Evolutionary conservation across 2,113 vertebrate species (phyloP).

Genomic region (Oenanthe oenanthe): DNA sequence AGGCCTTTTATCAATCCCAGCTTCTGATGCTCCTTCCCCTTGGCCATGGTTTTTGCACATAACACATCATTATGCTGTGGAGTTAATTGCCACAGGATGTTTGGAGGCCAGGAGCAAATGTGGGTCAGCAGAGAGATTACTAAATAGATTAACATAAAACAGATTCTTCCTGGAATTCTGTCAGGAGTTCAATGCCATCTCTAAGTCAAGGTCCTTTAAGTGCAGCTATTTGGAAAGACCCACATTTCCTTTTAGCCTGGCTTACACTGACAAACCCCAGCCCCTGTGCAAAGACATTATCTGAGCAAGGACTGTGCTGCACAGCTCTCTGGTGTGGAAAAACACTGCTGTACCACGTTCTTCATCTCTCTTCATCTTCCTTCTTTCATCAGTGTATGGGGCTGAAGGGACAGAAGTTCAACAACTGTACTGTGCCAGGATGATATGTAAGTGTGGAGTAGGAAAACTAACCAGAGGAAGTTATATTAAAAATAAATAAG

Average conservation of each 20-base stretch:
- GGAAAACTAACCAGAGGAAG: background rate
- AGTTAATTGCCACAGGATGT: constrained; percentile 21
- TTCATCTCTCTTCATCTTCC: background rate
- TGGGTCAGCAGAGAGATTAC: background rate
- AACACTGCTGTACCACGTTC: background rate
- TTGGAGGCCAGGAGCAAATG: background rate
- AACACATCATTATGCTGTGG: background rate
- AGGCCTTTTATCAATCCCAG: background rate
- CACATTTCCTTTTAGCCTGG: background rate
- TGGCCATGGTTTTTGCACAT: background rate
- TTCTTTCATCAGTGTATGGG: background rate
- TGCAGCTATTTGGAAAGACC: background rate
- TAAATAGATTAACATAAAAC: background rate
- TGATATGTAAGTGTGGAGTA: rapidly evolving
- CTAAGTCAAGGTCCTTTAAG: background rate
- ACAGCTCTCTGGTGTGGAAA: background rate
- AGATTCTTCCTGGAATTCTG: background rate
- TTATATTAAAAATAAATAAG: background rate
- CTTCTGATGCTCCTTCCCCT: background rate
- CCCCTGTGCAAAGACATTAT: background rate
- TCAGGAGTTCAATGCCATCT: background rate
- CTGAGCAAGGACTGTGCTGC: background rate
- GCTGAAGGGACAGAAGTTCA: background rate
- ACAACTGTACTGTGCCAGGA: background rate
- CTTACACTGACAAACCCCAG: background rate